Conservation (phyloP, 2,888 invertebrate genomes). For the Unio pictorum region DNA sequence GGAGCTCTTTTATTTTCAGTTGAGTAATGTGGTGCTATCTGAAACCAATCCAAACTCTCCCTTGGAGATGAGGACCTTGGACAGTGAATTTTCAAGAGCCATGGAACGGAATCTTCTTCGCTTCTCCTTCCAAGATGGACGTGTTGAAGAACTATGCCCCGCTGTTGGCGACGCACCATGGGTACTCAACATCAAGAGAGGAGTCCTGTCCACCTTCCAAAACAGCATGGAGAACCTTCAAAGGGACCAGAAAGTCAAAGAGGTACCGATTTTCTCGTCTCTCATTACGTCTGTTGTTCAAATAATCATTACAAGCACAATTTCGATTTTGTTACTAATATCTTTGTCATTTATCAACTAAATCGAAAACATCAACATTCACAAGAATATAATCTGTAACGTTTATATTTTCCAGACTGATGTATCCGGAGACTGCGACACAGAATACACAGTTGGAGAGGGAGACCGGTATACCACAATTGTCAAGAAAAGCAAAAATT, state of each 20-base stretch:
- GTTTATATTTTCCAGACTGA: too few species aligned
- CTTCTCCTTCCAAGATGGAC: slow-evolving; percentile 85
- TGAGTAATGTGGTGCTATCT: slow-evolving; percentile 65
- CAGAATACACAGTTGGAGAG: too few species aligned
- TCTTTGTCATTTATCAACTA: too few species aligned
- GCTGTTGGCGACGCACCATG: slow-evolving; percentile 85
- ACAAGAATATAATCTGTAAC: too few species aligned
- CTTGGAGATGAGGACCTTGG: slow-evolving; percentile 22
- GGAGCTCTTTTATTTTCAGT: slow-evolving; percentile 45
- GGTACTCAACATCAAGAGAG: slow-evolving; percentile 92
- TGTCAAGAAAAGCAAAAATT: slow-evolving; percentile 65
- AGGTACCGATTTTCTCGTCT: slow-evolving; percentile 34
- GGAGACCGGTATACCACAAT: too few species aligned
- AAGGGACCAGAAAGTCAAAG: slow-evolving; percentile 71
- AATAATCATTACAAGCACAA: too few species aligned
- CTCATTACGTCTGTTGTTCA: too few species aligned
- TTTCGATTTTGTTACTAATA: too few species aligned
- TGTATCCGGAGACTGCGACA: too few species aligned
- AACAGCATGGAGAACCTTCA: slow-evolving; percentile 90
- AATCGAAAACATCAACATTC: too few species aligned
- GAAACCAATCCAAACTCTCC: slow-evolving; percentile 59
- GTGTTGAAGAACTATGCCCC: slow-evolving; percentile 84
- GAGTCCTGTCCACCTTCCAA: slow-evolving; percentile 88
- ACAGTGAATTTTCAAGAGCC: slow-evolving; percentile 70
- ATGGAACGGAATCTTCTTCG: slow-evolving; percentile 82